phyloP scores from a whole-genome alignment of 2,888 invertebrate genomes.

The Magallana nippona region DNA sequence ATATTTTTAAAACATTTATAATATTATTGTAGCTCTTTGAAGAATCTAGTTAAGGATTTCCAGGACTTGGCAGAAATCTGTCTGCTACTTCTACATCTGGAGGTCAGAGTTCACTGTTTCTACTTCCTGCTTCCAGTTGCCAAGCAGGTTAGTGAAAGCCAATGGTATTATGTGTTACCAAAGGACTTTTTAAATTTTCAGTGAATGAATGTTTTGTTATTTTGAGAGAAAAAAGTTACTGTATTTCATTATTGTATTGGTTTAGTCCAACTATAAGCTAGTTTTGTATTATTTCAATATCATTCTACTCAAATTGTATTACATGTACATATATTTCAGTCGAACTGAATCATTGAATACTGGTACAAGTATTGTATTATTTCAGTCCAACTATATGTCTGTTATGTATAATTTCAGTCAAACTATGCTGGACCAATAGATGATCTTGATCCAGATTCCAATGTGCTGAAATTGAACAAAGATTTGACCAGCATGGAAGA shows the following conservation, averaged over 20 bases:
- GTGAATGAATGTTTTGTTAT: no score
- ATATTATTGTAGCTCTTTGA: slow-evolving; percentile 71
- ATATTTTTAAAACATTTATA: no score
- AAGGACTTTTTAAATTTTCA: neutral
- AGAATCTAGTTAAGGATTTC: slow-evolving; percentile 83
- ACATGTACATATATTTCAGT: no score
- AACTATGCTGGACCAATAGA: slow-evolving; percentile 84
- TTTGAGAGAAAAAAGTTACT: no score
- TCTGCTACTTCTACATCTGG: slow-evolving; percentile 93
- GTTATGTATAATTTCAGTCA: slow-evolving; percentile 65
- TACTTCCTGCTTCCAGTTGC: slow-evolving; percentile 89
- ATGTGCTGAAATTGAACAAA: slow-evolving; percentile 88
- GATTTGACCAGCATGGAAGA: slow-evolving; percentile 89
- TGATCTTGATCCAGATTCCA: slow-evolving; percentile 88
- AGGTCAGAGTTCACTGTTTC: slow-evolving; percentile 97
- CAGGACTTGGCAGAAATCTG: slow-evolving; percentile 95
- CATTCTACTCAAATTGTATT: no score
- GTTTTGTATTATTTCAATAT: slow-evolving; percentile 57
- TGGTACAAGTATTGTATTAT: neutral
- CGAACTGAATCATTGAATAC: no score
- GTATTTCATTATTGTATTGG: no score
- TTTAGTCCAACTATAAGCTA: neutral
- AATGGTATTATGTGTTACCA: no score
- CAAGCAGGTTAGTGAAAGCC: slow-evolving; percentile 71
- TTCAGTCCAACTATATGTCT: neutral